phyloP scores from a whole-genome alignment of 2,888 invertebrate species.

The Heliconius erato region DNA sequence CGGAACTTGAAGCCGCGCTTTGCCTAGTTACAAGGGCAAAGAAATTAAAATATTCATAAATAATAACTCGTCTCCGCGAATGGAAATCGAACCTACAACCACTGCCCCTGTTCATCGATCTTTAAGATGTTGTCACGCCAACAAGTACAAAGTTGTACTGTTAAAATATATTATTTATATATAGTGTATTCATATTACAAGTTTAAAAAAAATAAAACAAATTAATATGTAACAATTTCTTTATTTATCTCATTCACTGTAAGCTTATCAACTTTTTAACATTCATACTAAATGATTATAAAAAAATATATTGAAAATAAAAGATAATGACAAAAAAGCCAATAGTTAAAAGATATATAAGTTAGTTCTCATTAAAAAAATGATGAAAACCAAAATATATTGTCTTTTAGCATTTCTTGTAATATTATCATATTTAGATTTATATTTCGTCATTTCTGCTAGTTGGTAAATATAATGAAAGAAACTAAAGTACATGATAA shows the following conservation, averaged over 20 bases:
- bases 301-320: neutral
- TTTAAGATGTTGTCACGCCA: too few species aligned
- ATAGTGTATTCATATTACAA: too few species aligned
- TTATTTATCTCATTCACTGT: constrained; percentile 6
- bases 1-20: too few species aligned
- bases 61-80: neutral
- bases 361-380: neutral
- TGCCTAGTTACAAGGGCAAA: neutral
- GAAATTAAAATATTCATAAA: neutral
- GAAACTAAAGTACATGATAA: neutral
- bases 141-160: too few species aligned
- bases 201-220: neutral
- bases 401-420: neutral
- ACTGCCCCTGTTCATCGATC: neutral
- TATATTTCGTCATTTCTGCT: neutral
- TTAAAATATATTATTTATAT: too few species aligned
- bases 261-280: neutral
- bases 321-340: neutral
- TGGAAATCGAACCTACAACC: neutral
- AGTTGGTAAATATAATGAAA: neutral
- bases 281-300: neutral
- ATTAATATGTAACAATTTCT: neutral
- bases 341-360: neutral
- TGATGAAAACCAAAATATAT: neutral
- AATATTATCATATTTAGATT: neutral